Base-by-base conservation (phyloP, 2,797 vertebrate genomes). In the Semotilus atromaculatus region DNA sequence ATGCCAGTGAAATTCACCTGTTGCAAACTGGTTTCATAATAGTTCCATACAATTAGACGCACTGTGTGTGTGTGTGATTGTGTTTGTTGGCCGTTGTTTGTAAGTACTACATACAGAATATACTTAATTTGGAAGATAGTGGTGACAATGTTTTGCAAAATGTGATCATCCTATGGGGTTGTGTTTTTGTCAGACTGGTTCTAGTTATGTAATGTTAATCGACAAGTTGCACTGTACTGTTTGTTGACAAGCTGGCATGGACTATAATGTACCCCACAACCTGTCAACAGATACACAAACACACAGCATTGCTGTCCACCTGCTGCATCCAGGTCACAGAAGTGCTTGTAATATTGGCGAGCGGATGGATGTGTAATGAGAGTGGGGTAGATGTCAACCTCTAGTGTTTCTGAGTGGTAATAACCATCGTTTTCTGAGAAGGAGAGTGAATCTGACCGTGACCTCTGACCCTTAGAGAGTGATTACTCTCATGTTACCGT, bases 1-100 rank as follows among this genome's bases (percentile, higher is more conserved):
- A 88, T 87, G 71, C 73, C 78, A 66, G 55, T 40, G 40, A 84
- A 85, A 85, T 78, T 86, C 87, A 89, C 88, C 87, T 88, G 87
- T 85, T 84, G 71, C 74, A 83, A 81, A 77, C 81, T 73, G 48
- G 51, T 45, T 74, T 85, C 40, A 64, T 83, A 82, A 89, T 71
- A 71, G 80, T 79, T 64, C 43, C 11, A 21, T 23, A 48, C 67
- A n/a, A 62, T 74, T 84, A 84, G 55, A 78, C 11, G 0, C 21
- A 53, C 10, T 45, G 3, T 31, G 53, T 55, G 64, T 9, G 38
- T 45, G 43, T 14, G 13, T 14, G 29, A 66, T 60, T 31, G 55
- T 78, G 78, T 53, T 31, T 51, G 43, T 64, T 38, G 2, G 73
- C 26, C 11, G 18, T 79, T 58, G 21, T 18, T 43, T 77, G 48